A percentile compares a stretch with the other conserved stretches of the same genome.
These are phyloP conservation scores for Phyllotreta cruciferae DNA, from an alignment of 2,888 invertebrate genomes.

Conservation along the genomic window DNA sequence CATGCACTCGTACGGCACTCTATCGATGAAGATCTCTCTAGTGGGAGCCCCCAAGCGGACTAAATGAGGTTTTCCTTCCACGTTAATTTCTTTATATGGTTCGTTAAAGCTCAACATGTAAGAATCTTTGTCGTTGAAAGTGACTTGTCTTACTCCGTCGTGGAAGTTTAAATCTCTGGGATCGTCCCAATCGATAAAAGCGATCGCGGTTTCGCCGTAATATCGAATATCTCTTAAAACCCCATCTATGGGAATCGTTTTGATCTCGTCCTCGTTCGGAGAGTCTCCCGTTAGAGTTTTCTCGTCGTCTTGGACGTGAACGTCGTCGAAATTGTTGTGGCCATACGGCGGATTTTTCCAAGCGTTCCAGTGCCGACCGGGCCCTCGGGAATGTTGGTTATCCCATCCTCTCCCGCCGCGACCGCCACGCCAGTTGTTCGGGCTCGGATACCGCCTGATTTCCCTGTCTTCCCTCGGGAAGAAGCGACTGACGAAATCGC, in stretches of 20 bases:
- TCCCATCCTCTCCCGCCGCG: constrained; percentile 60
- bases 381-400: constrained; percentile 26
- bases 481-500: constrained; percentile 23
- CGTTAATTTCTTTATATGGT: constrained; percentile 74
- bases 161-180: constrained; percentile 86
- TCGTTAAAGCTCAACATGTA: constrained; percentile 71
- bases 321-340: constrained; percentile 13
- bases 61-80: constrained; percentile 76
- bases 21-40: constrained; percentile 88
- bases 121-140: constrained; percentile 79
- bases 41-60: constrained; percentile 92
- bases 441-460: constrained; percentile 29
- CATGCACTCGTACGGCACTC: constrained; percentile 87
- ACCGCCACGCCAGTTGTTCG: constrained; percentile 36
- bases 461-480: constrained; percentile 32
- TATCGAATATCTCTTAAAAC: constrained; percentile 82
- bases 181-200: constrained; percentile 85
- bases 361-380: constrained; percentile 33
- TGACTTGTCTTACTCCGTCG: constrained; percentile 73
- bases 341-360: constrained; percentile 35
- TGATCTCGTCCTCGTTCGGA: constrained; percentile 73
- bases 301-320: constrained; percentile 11
- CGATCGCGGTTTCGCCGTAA: constrained; percentile 84
- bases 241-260: constrained; percentile 83
- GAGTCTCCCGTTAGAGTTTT: constrained; percentile 19